Conservation (phyloP, 2,888 invertebrate species). For the Callosobruchus maculatus region DNA sequence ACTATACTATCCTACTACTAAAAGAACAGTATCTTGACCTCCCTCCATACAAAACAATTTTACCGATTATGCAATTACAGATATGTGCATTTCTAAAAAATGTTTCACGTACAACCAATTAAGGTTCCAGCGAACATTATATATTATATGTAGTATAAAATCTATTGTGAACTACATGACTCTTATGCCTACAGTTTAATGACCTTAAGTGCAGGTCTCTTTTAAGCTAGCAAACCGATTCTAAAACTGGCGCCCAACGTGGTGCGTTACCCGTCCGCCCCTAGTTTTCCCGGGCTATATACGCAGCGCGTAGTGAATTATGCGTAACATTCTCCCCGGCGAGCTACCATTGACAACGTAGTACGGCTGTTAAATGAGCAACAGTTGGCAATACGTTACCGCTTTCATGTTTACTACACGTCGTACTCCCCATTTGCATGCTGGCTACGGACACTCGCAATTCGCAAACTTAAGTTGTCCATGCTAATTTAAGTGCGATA, state of each 20-base stretch:
- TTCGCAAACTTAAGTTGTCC: slow-evolving; percentile 6
- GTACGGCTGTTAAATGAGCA: neutral
- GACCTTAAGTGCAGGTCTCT: no score
- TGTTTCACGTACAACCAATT: no score
- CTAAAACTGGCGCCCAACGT: neutral
- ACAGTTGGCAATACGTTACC: neutral
- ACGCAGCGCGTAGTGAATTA: neutral
- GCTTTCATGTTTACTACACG: neutral
- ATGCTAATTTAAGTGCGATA: slow-evolving; percentile 4
- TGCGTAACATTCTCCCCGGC: neutral
- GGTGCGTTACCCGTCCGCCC: neutral
- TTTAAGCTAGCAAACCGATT: no score
- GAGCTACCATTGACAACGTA: neutral
- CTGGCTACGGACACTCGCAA: neutral
- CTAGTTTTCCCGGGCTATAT: neutral
- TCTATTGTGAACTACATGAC: no score
- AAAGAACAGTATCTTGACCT: no score
- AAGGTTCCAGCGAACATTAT: no score
- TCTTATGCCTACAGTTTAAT: no score
- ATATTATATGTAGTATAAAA: no score
- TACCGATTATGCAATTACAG: no score
- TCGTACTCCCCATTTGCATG: neutral
- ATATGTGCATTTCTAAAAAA: no score
- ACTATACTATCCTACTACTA: no score
- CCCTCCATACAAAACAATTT: no score